Percentiles rank a stretch among this genome's conserved stretches.
Evolutionary conservation across 1,140 invertebrate species (phyloP).

Genomic region (Telenomus remus): DNA sequence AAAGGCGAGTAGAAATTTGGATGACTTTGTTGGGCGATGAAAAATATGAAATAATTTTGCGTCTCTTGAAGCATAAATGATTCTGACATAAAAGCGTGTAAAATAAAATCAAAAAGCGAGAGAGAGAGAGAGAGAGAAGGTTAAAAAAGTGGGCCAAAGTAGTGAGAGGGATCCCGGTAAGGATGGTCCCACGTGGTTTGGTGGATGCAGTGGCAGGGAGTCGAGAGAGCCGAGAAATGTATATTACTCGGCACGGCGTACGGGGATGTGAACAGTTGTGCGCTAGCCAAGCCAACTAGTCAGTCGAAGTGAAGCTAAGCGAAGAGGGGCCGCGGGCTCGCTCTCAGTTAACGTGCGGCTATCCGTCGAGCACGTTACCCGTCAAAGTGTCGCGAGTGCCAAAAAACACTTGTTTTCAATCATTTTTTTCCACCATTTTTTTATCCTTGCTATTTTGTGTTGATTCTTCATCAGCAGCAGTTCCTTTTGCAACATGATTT

Average conservation of each 20-base stretch:
- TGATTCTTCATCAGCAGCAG: too few relatives aligned
- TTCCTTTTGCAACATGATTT: conserved; percentile 54
- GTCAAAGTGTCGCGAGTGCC: conserved; percentile 6
- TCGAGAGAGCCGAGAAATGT: conserved; percentile 17
- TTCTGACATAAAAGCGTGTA: too few relatives aligned
- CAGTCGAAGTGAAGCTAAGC: conserved; percentile 28
- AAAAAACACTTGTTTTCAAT: background rate
- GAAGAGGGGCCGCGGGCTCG: conserved; percentile 39
- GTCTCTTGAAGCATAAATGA: too few relatives aligned
- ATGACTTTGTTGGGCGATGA: too few relatives aligned
- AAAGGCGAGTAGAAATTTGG: too few relatives aligned
- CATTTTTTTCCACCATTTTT: too few relatives aligned
- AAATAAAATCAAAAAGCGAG: too few relatives aligned
- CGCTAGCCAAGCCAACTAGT: conserved; percentile 44
- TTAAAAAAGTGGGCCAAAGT: background rate
- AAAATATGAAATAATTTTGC: too few relatives aligned
- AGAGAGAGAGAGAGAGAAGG: background rate
- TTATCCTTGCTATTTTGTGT: too few relatives aligned
- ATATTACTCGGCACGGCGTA: conserved; percentile 25
- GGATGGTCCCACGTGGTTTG: conserved; percentile 2
- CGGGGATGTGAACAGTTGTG: conserved; percentile 38
- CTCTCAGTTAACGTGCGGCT: conserved; percentile 46
- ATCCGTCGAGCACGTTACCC: conserved; percentile 37
- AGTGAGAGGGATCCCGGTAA: background rate
- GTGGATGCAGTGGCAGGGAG: conserved; percentile 8